Conservation (phyloP, 2,113 vertebrate species). For the Acrocephalus kingi region DNA sequence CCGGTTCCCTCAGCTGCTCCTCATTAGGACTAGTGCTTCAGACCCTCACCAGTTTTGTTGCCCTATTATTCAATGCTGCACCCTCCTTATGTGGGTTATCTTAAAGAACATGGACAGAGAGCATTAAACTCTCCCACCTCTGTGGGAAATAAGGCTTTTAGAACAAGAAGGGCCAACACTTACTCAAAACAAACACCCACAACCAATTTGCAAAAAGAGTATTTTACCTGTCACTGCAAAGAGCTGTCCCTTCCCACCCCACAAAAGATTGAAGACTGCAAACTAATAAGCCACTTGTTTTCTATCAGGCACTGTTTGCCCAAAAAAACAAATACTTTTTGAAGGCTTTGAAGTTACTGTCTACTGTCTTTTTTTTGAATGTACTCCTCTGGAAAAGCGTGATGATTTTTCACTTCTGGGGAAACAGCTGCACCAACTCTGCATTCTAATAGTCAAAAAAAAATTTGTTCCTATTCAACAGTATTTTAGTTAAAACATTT, state of each 20-base stretch:
- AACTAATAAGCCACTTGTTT: neutral
- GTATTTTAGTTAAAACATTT: neutral
- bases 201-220: neutral
- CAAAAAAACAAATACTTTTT: neutral
- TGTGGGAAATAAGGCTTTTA: neutral
- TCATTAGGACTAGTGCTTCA: fast-evolving
- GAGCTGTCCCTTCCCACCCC: neutral
- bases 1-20: neutral
- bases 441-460: neutral
- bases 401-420: neutral
- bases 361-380: neutral
- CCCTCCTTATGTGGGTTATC: neutral
- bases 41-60: neutral
- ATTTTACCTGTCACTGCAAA: neutral
- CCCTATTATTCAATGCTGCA: neutral
- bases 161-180: neutral
- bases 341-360: neutral
- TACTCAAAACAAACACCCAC: neutral
- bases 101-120: neutral
- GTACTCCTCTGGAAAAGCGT: neutral
- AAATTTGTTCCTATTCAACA: neutral
- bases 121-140: neutral
- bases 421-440: neutral
- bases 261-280: neutral
- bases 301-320: neutral